phyloP scores from a whole-genome alignment of 2,113 vertebrate genomes.

The Sphyrna mokarran region DNA sequence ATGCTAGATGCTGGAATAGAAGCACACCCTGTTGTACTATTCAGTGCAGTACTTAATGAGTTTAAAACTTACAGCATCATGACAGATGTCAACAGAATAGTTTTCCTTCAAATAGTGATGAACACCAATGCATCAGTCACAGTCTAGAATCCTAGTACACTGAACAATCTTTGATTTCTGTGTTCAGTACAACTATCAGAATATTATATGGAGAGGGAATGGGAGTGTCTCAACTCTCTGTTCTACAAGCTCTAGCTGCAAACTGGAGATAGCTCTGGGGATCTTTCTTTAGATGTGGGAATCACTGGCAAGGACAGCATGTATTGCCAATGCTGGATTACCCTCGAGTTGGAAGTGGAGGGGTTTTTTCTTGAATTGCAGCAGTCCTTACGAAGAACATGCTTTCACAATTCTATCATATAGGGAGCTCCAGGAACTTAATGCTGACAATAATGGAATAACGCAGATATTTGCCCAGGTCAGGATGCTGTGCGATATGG shows the following conservation, averaged over 20 bases:
- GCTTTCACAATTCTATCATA: neutral
- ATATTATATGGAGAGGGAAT: neutral
- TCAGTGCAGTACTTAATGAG: neutral
- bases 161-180: neutral
- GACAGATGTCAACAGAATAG: neutral
- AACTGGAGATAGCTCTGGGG: neutral
- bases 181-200: neutral
- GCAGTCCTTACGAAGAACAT: neutral
- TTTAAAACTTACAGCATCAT: neutral
- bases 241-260: neutral
- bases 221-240: too few relatives aligned
- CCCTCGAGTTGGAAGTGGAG: neutral
- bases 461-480: neutral
- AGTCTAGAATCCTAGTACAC: neutral
- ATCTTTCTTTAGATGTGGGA: neutral
- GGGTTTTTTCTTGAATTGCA: neutral
- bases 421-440: neutral
- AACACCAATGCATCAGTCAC: neutral
- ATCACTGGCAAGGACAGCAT: neutral
- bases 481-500: neutral
- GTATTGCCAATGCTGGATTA: neutral
- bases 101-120: neutral
- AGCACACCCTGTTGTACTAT: neutral
- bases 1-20: neutral
- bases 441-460: neutral